Percentiles rank a stretch among this genome's conserved stretches.
Conservation (phyloP, 1,140 invertebrate species). For the Varroa destructor region DNA sequence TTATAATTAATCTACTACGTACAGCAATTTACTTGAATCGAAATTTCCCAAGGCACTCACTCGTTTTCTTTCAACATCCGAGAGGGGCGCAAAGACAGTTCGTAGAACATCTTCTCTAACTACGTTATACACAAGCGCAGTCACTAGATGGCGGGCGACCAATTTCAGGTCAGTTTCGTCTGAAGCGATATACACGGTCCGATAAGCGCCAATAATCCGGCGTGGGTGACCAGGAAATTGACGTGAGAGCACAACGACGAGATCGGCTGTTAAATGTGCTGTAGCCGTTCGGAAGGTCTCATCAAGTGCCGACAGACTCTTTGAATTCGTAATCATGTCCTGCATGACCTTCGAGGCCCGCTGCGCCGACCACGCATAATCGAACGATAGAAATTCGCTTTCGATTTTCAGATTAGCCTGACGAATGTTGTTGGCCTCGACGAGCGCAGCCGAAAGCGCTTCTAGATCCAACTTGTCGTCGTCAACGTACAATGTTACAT, state of each 20-base stretch:
- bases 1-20: too few relatives aligned
- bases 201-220: background rate
- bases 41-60: background rate
- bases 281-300: background rate
- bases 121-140: slow-evolving; percentile 9
- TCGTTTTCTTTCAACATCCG: background rate
- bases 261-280: slow-evolving; percentile 1
- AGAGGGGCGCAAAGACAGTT: background rate
- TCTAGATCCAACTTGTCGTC: background rate
- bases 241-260: background rate
- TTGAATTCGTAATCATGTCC: slow-evolving; percentile 10
- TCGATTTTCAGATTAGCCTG: background rate
- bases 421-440: slow-evolving; percentile 9
- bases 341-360: background rate
- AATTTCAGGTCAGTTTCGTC: background rate
- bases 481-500: slow-evolving; percentile 5
- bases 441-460: slow-evolving; percentile 23
- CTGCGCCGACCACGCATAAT: background rate
- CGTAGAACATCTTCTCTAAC: slow-evolving; percentile 18
- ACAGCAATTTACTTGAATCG: too few relatives aligned
- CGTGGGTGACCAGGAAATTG: slow-evolving; percentile 1
- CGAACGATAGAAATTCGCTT: background rate
- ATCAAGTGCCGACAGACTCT: slow-evolving; percentile 23
- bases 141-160: slow-evolving; percentile 5
- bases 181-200: background rate